A percentile compares a stretch with the other conserved stretches of the same genome.
Conservation (phyloP, 2,888 invertebrate species). For the Bellardia pandia region DNA sequence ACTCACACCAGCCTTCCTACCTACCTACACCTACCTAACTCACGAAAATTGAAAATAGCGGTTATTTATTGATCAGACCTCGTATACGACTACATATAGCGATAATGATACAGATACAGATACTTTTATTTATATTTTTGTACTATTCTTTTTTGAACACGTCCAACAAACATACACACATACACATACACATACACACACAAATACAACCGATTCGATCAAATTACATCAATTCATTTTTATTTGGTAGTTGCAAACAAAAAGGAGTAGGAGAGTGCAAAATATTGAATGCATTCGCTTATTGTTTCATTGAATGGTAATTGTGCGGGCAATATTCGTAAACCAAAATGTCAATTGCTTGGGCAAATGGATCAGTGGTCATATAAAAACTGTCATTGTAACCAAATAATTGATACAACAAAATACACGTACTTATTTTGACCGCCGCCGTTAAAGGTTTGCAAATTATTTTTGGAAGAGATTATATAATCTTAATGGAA, state of each 20-base stretch:
- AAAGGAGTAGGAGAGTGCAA: neutral
- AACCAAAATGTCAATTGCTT: conserved; percentile 73
- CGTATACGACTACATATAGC: conserved; percentile 1
- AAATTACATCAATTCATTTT: conserved; percentile 34
- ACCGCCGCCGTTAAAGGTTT: neutral
- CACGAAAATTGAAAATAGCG: no score
- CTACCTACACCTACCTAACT: no score
- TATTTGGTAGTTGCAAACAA: conserved; percentile 17
- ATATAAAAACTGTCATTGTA: conserved; percentile 63
- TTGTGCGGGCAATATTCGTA: conserved; percentile 77
- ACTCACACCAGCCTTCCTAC: no score
- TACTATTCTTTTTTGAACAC: neutral
- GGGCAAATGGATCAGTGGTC: conserved; percentile 71
- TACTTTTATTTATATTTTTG: neutral
- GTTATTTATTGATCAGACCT: no score
- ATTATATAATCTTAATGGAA: no score
- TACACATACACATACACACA: neutral
- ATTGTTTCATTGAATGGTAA: conserved; percentile 74
- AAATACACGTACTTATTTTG: conserved; percentile 42
- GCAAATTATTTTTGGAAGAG: neutral
- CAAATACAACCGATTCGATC: conserved; percentile 22
- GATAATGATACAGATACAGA: conserved; percentile 15
- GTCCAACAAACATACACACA: neutral
- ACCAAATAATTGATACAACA: conserved; percentile 58
- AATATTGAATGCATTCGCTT: conserved; percentile 40